Evolutionary conservation across 2,797 vertebrate genomes (phyloP), one percentile per base, ranked within the genome.

Genomic region (Myotis myotis): DNA sequence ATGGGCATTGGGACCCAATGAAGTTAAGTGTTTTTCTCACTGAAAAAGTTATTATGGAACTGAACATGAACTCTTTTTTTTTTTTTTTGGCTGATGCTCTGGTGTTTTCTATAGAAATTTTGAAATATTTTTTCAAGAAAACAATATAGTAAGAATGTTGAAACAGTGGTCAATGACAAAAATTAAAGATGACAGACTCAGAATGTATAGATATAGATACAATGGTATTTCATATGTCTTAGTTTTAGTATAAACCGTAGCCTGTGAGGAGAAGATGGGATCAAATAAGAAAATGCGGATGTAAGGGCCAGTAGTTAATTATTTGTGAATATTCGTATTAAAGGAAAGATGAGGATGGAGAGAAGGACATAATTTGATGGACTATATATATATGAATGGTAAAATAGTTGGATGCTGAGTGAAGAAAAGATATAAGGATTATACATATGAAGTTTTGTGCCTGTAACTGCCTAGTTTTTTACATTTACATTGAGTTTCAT

Each of bases 401-500:
- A 60, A 94, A 87, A 71, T 36, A 81, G 20, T 60, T 89, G 51
- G 64, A 95, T 97, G 4, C 62, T 91, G 93, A 95, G 72, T 92
- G 89, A 95, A 80, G 28, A 17, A 72, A 47, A 83, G 64, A 96
- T 57, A 88, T 53, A 95, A 90, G 57, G 76, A 72, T 97, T 94
- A 44, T 68, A 79, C 75, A 55, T 36, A 30, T 72, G 22, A 93
- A 64, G 47, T 91, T 95, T 84, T 87, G 12, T 93, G 57, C 25
- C 64, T 88, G 4, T 86, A 88, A 75, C 33, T 71, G 51, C 36
- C 51, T 85, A n/a, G 30, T 78, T 94, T 93, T 74, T 25, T 89
- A 20, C 16, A 15, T 92, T 93, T 97, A 53, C 33, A 89, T 55
- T 95, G 49, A 80, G 78, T 96, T 97, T 96, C 79, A 47, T 96